Percentiles rank a stretch among this genome's conserved stretches.
phyloP scores from a whole-genome alignment of 2,888 invertebrate species.

The Elaeidobius kamerunicus region DNA sequence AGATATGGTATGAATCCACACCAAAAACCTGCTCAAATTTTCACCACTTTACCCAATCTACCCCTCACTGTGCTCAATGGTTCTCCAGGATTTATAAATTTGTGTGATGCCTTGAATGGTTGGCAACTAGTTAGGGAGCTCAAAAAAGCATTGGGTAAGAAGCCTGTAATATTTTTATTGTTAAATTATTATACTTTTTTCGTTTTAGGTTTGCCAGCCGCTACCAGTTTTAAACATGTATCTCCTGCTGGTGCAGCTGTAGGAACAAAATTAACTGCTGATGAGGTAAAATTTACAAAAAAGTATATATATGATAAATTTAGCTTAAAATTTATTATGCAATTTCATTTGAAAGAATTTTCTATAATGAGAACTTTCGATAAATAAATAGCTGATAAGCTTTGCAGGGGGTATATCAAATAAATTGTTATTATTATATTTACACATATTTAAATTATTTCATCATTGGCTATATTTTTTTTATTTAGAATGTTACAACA shows the following conservation, averaged over 20 bases:
- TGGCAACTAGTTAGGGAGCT: constrained; percentile 95
- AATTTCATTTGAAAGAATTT: too few species aligned
- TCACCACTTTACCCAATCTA: constrained; percentile 71
- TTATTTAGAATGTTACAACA: too few species aligned
- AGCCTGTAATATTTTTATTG: not conserved
- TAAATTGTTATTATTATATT: too few species aligned
- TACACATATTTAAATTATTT: too few species aligned
- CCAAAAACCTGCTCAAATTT: constrained; percentile 93
- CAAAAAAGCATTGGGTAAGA: constrained; percentile 61
- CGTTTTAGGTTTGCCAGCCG: constrained; percentile 69
- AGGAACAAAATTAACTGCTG: constrained; percentile 70
- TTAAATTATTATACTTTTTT: not conserved
- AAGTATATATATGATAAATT: too few species aligned
- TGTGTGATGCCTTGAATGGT: constrained; percentile 95
- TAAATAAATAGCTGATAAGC: too few species aligned
- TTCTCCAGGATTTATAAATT: constrained; percentile 95
- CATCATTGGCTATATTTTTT: too few species aligned
- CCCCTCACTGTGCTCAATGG: constrained; percentile 90
- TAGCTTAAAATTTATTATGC: too few species aligned
- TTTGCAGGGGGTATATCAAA: constrained; percentile 2
- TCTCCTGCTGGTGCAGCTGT: constrained; percentile 97
- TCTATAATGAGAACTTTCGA: too few species aligned
- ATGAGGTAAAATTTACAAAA: constrained; percentile 61
- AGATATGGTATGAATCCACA: constrained; percentile 99
- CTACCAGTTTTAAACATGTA: constrained; percentile 97